phyloP scores from a whole-genome alignment of 1,140 invertebrate genomes.

The Ceratoteleas bidentatus region DNA sequence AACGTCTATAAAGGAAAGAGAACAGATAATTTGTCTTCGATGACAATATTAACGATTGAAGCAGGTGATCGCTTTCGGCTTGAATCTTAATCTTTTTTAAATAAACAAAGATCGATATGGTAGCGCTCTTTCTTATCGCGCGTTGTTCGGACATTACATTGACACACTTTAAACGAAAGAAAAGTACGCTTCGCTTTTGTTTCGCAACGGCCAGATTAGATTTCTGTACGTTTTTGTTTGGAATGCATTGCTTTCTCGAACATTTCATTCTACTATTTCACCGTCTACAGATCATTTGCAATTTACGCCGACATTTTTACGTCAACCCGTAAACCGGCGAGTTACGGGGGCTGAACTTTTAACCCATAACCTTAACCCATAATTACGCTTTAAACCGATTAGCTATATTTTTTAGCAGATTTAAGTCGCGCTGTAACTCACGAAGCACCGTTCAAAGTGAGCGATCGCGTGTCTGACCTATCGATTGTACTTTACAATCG shows the following conservation, averaged over 20 bases:
- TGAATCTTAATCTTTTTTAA: too few relatives aligned
- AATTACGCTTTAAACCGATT: constrained; percentile 7
- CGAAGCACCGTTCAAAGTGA: constrained; percentile 3
- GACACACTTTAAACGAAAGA: background rate
- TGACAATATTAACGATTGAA: too few relatives aligned
- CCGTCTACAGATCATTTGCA: background rate
- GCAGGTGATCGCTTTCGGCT: too few relatives aligned
- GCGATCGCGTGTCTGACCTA: constrained; percentile 10
- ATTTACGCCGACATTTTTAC: too few relatives aligned
- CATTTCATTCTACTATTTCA: too few relatives aligned
- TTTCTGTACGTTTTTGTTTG: background rate
- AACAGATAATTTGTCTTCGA: too few relatives aligned
- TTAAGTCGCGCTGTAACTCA: background rate
- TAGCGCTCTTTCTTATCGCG: background rate
- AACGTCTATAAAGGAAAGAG: too few relatives aligned
- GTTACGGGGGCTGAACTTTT: background rate
- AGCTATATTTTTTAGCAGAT: constrained; percentile 15
- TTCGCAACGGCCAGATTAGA: background rate
- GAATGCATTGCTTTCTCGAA: too few relatives aligned
- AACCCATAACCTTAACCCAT: constrained; percentile 1
- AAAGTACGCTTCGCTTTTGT: background rate
- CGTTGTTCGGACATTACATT: background rate
- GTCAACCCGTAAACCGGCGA: too few relatives aligned
- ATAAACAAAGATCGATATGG: background rate
- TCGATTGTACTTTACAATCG: constrained; percentile 19